These are phyloP conservation scores for Saturnia pavonia DNA, from an alignment of 2,888 invertebrate species.

Conservation along the genomic window DNA sequence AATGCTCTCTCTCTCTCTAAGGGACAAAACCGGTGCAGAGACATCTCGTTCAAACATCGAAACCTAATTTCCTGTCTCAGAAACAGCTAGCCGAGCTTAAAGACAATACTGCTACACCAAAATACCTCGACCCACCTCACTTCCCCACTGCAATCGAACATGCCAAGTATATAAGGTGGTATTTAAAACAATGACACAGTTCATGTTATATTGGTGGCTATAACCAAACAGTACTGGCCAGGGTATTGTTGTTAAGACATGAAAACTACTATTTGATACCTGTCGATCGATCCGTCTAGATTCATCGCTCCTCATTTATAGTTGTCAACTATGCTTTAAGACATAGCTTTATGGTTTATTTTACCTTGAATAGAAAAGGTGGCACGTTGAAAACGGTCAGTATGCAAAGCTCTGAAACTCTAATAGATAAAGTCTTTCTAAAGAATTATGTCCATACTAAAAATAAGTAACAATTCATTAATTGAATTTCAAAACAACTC, in stretches of 20 bases:
- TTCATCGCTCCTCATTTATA: background rate
- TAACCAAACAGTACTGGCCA: conserved; percentile 25
- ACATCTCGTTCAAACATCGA: conserved; percentile 69
- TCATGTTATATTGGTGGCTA: conserved; percentile 39
- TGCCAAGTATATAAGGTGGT: conserved; percentile 26
- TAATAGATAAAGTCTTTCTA: too few relatives aligned
- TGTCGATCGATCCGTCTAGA: conserved; percentile 19
- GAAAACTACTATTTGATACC: conserved; percentile 23
- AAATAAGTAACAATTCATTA: too few relatives aligned
- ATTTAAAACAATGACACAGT: conserved; percentile 35
- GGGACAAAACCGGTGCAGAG: conserved; percentile 47
- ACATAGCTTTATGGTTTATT: background rate
- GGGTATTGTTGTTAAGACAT: conserved; percentile 25
- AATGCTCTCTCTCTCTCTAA: conserved; percentile 19
- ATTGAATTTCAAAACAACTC: too few relatives aligned
- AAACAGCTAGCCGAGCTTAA: conserved; percentile 66
- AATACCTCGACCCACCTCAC: conserved; percentile 39
- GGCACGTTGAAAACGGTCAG: too few relatives aligned
- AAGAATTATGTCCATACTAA: too few relatives aligned
- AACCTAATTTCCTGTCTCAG: conserved; percentile 82
- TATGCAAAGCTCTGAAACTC: too few relatives aligned
- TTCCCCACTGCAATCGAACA: conserved; percentile 23
- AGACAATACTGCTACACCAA: conserved; percentile 70
- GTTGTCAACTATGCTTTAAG: background rate
- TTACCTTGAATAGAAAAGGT: background rate